These are phyloP conservation scores for Ferdinandea cuprea DNA, from an alignment of 2,888 invertebrate genomes.

Conservation along the genomic window DNA sequence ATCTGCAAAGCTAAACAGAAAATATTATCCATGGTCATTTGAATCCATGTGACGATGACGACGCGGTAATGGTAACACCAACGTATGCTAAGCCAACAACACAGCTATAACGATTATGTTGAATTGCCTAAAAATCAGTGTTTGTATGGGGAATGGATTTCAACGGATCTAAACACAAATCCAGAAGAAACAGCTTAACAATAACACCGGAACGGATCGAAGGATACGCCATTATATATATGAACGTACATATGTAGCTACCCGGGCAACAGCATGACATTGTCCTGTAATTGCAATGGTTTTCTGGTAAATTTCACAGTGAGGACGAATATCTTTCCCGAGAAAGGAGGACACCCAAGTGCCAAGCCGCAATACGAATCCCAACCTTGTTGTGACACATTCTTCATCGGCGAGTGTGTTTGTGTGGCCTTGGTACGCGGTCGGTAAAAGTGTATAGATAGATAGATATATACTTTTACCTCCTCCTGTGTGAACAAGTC, in stretches of 20 bases:
- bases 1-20: constrained; percentile 59
- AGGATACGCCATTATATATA: constrained; percentile 1
- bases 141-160: constrained; percentile 53
- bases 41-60: constrained; percentile 1
- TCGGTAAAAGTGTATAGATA: neutral
- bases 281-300: constrained; percentile 73
- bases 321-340: constrained; percentile 30
- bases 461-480: constrained; percentile 22
- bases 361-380: neutral
- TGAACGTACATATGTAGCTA: no score
- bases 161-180: constrained; percentile 39
- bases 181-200: constrained; percentile 23
- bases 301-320: constrained; percentile 73
- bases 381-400: constrained; percentile 29
- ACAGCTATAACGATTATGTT: constrained; percentile 63
- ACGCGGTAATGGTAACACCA: neutral
- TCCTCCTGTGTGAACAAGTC: constrained; percentile 50
- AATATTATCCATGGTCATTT: constrained; percentile 38
- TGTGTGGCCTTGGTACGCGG: constrained; percentile 41
- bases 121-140: constrained; percentile 66
- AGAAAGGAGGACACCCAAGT: constrained; percentile 17
- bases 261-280: constrained; percentile 27
- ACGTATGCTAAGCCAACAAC: constrained; percentile 31
- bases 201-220: constrained; percentile 41
- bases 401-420: constrained; percentile 35